A percentile compares a stretch with the other conserved stretches of the same genome.
These are phyloP conservation scores for Caenorhabditis tropicalis DNA, from an alignment of 1,140 invertebrate species.

Conservation along the genomic window DNA sequence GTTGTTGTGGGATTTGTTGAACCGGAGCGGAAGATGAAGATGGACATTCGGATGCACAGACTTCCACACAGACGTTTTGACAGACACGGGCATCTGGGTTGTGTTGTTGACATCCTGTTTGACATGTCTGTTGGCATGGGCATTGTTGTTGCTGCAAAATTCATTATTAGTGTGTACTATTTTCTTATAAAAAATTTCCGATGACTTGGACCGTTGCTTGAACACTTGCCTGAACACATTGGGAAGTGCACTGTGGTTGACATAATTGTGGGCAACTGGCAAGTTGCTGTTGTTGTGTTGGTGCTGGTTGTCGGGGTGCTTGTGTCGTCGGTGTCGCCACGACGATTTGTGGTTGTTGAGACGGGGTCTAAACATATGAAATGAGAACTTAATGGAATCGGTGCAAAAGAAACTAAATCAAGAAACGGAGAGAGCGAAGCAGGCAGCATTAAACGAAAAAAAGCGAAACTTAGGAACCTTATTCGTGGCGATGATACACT, in stretches of 20 bases:
- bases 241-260: slow-evolving; percentile 21
- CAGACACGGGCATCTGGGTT: slow-evolving; percentile 28
- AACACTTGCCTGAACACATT: slow-evolving; percentile 46
- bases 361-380: slow-evolving; percentile 22
- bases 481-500: slow-evolving; percentile 38
- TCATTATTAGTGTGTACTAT: no score
- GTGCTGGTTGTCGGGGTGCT: not conserved
- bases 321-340: slow-evolving; percentile 40
- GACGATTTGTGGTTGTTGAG: slow-evolving; percentile 32
- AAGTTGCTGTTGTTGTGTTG: slow-evolving; percentile 21
- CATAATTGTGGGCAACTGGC: slow-evolving; percentile 39
- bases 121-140: slow-evolving; percentile 29
- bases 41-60: slow-evolving; percentile 29
- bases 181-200: no score
- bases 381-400: not conserved
- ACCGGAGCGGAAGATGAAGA: not conserved
- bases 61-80: slow-evolving; percentile 26
- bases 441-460: not conserved
- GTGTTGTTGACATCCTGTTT: slow-evolving; percentile 4
- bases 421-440: not conserved
- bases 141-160: slow-evolving; percentile 28
- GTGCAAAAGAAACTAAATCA: not conserved
- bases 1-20: not conserved
- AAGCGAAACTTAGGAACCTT: slow-evolving; percentile 13
- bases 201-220: not conserved